Evolutionary conservation across 2,113 vertebrate genomes (phyloP).

Genomic region (Propithecus coquereli): DNA sequence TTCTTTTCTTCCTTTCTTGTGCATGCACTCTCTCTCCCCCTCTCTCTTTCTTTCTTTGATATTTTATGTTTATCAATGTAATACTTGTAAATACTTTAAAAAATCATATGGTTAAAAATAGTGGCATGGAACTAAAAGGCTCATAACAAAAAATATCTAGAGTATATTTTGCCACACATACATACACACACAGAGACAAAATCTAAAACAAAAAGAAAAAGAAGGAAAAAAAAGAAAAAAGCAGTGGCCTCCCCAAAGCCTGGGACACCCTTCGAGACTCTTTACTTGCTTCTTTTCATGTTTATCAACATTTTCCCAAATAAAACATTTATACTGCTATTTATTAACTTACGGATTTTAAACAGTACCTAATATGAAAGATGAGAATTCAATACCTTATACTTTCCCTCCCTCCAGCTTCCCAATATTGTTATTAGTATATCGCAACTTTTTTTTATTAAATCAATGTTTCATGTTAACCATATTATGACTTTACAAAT

Average conservation of each 20-base stretch:
- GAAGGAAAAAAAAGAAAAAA: too few relatives aligned
- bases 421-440: too few relatives aligned
- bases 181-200: too few relatives aligned
- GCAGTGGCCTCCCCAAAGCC: not conserved
- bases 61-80: slow-evolving; percentile 9
- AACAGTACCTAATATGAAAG: too few relatives aligned
- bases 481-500: too few relatives aligned
- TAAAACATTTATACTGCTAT: not conserved
- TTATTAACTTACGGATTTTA: not conserved
- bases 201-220: too few relatives aligned
- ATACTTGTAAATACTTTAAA: not conserved
- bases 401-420: too few relatives aligned
- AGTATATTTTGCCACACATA: not conserved
- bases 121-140: not conserved
- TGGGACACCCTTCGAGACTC: not conserved
- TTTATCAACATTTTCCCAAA: not conserved
- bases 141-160: not conserved
- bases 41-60: not conserved
- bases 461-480: too few relatives aligned
- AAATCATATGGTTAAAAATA: not conserved
- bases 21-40: not conserved
- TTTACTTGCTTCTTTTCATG: not conserved
- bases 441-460: too few relatives aligned
- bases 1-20: too few relatives aligned
- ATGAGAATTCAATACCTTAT: too few relatives aligned